Evolutionary conservation across 2,888 invertebrate species (phyloP), one percentile per base, ranked within the genome.

Genomic region (Drosophila subsilvestris): DNA sequence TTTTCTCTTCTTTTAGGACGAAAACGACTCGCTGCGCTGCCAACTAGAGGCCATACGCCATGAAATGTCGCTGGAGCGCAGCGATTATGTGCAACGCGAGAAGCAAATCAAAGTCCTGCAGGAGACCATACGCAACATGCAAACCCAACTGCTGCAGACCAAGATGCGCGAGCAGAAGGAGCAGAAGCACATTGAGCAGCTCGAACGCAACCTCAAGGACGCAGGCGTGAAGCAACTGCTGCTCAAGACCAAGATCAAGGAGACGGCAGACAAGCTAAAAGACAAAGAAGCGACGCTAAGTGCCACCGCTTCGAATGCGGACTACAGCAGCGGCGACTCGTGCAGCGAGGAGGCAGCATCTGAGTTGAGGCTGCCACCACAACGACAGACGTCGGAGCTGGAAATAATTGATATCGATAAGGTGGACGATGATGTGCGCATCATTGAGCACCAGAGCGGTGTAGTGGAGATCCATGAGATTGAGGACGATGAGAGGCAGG

Each of bases 1-100:
- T 50, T 14, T 14, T 5, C 8, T 3, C 6, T 4, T 17, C 2
- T 83, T 80, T 32, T 67, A 96, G 94, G 96, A 96, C 72, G 98
- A 98, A 91, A 98, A 98, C 90, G 98, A 98, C 86, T 96, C 96
- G 79, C 93, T 98, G 32, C 95, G 96, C 70, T 98, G 98, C 92
- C 97, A 98, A 93, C 92, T 98, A 86, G 98, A 98, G 92, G 98
- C 98, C 0, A 97, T 97, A 90, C 97, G 97, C 91, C 98, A 98
- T 92, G 98, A 98, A 93, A 96, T 98, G 55, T 97, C 97, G 83
- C 94, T 98, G 43, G 94, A 98, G 25, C 96, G 97, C 90, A 94
- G 95, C 27, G 98, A 96, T 84, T 93, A 96, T 79, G 96, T 97
- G 69, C 95, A 95, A 68, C 97, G 97, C 90, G 97, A 97, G 20